phyloP scores from a whole-genome alignment of 2,113 vertebrate species.

The Notechis scutatus region DNA sequence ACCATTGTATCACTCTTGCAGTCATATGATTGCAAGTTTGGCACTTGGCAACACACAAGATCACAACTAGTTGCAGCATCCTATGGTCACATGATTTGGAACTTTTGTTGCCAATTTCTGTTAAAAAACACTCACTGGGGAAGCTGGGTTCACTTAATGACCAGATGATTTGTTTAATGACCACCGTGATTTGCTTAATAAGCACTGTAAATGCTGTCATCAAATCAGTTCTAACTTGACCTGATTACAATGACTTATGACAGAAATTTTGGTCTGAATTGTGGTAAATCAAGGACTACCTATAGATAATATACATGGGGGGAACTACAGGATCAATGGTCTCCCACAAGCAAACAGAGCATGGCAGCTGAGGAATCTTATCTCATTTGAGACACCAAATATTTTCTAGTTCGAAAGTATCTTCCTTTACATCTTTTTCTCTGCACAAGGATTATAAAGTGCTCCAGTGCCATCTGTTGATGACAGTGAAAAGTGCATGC shows the following conservation, averaged over 20 bases:
- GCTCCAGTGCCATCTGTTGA: slow-evolving; percentile 13
- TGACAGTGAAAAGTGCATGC: background rate
- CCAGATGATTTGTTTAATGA: background rate
- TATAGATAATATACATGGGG: background rate
- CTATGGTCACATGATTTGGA: background rate
- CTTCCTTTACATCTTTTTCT: background rate
- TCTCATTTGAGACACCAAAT: background rate
- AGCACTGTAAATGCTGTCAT: background rate
- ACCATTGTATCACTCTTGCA: background rate
- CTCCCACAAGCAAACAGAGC: background rate
- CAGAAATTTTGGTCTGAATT: background rate
- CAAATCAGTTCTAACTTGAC: background rate
- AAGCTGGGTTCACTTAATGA: background rate
- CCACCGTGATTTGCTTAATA: background rate
- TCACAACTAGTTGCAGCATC: background rate
- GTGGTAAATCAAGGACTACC: background rate
- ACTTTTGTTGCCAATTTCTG: background rate
- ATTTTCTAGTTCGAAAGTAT: background rate
- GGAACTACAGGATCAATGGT: background rate
- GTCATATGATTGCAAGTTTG: background rate
- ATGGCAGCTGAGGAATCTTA: too few species aligned
- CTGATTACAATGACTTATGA: background rate
- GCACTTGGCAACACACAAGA: background rate
- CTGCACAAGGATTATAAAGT: background rate
- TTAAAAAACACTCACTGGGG: background rate